These are phyloP conservation scores for Loxodonta africana DNA, from an alignment of 2,113 vertebrate genomes.

Conservation along the genomic window DNA sequence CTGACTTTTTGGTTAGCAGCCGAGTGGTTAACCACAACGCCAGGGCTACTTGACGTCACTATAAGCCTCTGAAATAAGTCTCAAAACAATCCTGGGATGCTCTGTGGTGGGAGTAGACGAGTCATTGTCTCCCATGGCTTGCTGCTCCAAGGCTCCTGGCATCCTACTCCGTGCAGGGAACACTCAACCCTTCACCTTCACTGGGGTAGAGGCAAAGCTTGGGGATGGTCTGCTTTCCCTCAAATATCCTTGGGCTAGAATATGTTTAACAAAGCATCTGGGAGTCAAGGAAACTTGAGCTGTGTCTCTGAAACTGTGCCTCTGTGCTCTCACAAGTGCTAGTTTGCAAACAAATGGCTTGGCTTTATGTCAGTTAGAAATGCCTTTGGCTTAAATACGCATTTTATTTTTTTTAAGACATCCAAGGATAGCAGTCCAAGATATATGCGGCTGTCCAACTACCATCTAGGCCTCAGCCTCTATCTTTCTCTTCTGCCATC, in stretches of 20 bases:
- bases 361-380: slow-evolving; percentile 44
- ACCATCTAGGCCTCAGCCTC: neutral
- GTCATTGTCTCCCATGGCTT: neutral
- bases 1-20: neutral
- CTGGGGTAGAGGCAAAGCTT: neutral
- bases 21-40: neutral
- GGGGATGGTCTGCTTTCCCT: neutral
- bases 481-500: neutral
- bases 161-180: neutral
- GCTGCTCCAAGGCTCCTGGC: neutral
- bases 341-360: neutral
- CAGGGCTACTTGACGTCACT: neutral
- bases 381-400: slow-evolving; percentile 12
- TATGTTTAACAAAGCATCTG: slow-evolving; percentile 8
- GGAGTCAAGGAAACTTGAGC: slow-evolving; percentile 1
- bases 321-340: neutral
- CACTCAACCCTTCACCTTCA: neutral
- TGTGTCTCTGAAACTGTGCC: neutral
- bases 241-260: neutral
- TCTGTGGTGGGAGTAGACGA: neutral
- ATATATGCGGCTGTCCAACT: neutral
- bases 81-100: neutral
- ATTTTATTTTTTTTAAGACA: slow-evolving; percentile 34
- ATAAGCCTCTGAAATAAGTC: neutral
- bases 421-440: neutral